These are phyloP conservation scores for Apaloderma vittatum DNA, from an alignment of 2,113 vertebrate species.

Conservation along the genomic window DNA sequence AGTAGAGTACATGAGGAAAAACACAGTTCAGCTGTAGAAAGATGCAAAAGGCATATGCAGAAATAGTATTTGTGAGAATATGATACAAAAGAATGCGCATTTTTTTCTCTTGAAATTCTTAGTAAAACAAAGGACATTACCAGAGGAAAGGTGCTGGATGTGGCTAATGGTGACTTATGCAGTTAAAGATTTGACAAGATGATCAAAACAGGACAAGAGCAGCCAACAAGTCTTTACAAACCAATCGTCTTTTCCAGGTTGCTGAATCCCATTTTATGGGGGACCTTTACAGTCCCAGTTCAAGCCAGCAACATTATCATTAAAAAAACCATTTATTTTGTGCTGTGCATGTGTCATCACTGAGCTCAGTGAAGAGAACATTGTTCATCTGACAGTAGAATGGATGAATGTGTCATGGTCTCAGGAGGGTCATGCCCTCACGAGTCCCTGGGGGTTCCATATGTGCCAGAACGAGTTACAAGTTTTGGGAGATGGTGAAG, in stretches of 20 bases:
- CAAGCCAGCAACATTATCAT: not conserved
- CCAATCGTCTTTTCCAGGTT: not conserved
- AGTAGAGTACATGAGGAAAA: not conserved
- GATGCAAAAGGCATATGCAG: not conserved
- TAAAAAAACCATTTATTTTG: not conserved
- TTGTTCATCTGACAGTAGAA: not conserved
- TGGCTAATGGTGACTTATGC: not conserved
- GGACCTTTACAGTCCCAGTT: not conserved
- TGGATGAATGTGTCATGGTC: not conserved
- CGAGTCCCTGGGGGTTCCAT: not conserved
- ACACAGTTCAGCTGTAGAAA: not conserved
- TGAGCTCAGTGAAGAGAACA: not conserved
- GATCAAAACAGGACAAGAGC: not conserved
- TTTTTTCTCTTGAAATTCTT: not conserved
- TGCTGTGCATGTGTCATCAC: not conserved
- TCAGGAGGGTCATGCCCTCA: too few relatives aligned
- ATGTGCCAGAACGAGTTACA: not conserved
- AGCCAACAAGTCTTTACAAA: not conserved
- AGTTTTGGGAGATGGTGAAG: not conserved
- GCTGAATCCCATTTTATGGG: not conserved
- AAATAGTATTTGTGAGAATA: not conserved
- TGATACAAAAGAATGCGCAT: not conserved
- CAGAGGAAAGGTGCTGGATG: not conserved
- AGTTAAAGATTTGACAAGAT: not conserved
- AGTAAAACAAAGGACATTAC: not conserved